Evolutionary conservation across 2,113 vertebrate species (phyloP), one percentile per base, ranked within the genome.

Genomic region (Antechinus flavipes): DNA sequence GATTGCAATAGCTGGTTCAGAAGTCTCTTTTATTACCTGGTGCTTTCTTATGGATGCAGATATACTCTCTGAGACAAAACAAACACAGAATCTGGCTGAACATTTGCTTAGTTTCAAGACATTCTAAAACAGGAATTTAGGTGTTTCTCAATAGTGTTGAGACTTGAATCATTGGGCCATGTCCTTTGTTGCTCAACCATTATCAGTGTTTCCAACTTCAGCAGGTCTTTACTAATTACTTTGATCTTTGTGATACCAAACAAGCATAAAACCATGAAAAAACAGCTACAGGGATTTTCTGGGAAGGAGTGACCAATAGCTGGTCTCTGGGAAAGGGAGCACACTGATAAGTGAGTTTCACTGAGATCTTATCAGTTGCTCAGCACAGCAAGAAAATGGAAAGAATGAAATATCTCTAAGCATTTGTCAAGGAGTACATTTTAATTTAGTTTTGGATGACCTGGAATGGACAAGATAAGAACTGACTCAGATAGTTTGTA

Each of bases 381-480:
- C 50, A 84, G 84, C 47, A 53, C n/a, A n/a, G 76, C 90, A 89
- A 94, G 92, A 92, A 97, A 93, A 68, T 35, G 54, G 68, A 25
- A 92, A 96, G 54, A 95, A 93, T 91, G 2, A 91, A 94, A 54
- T 92, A 16, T 90, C 8, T 55, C 84, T 90, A 92, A 49, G 50
- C 16, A 9, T 93, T 92, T 97, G 49, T 68, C 91, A 93, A 91
- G 94, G 93, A 91, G 61, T 96, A 27, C 91, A 14, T 58, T 54
- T 95, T 96, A 94, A 96, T 90, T 90, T 96, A 93, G 53, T 97
- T 92, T 35, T 94, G 35, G 47, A 94, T 96, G 14, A 95, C 91
- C 46, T 90, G 30, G 53, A 76, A 61, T 53, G 46, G 89, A 35
- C 42, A 92, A 58, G 92, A 91, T 19, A 84, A 76, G 89, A 84